phyloP scores from a whole-genome alignment of 2,113 vertebrate genomes.

The Atrichornis clamosus region DNA sequence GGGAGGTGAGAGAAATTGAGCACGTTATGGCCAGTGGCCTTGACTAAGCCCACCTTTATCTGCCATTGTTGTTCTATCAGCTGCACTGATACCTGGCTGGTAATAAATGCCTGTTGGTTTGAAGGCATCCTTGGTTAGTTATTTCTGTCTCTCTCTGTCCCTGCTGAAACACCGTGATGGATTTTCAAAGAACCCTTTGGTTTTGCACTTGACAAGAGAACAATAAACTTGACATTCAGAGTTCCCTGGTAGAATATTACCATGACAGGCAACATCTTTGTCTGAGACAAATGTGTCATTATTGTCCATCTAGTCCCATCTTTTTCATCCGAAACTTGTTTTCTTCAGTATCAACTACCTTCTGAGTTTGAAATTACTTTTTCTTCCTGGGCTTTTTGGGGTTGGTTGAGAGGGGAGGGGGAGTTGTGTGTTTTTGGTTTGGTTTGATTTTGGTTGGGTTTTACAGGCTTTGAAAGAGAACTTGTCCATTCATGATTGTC shows the following conservation, averaged over 20 bases:
- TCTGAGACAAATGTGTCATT: neutral
- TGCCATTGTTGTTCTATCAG: neutral
- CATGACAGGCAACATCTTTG: neutral
- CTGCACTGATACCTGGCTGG: neutral
- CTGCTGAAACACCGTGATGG: neutral
- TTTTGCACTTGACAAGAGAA: slow-evolving; percentile 11
- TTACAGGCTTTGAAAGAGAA: neutral
- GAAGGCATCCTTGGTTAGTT: neutral
- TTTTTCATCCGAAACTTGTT: neutral
- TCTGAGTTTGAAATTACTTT: neutral
- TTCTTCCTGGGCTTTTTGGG: neutral
- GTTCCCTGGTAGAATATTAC: neutral
- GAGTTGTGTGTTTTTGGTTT: neutral
- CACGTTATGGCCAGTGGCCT: neutral
- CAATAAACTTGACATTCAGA: slow-evolving; percentile 10
- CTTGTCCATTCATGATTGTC: neutral
- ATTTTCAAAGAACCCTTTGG: neutral
- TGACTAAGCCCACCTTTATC: neutral
- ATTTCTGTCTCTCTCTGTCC: neutral
- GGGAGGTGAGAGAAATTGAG: slow-evolving; percentile 86
- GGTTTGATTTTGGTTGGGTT: neutral
- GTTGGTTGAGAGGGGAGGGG: neutral
- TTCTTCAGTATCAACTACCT: neutral
- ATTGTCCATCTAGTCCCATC: neutral
- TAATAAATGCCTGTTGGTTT: neutral